Base-by-base conservation (phyloP, 2,888 invertebrate species). In the Polymixis lichenea region DNA sequence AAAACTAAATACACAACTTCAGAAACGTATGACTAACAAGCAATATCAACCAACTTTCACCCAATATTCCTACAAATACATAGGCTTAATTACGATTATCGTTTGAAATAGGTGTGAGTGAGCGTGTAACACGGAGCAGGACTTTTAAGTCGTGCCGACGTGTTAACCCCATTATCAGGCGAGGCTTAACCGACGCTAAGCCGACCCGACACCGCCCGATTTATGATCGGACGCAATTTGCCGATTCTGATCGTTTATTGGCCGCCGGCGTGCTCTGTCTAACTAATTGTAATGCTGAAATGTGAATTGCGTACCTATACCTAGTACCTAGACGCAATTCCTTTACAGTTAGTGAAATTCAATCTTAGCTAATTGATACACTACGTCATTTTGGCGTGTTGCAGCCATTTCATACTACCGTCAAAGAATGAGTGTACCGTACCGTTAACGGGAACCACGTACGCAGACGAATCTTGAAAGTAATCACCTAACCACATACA, bases 101-200 rank as follows among this genome's bases (percentile, higher is more conserved):
- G 73, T 67, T 81, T 61, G 49, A 70, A 82, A 75, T 83, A 84
- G 85, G 82, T 84, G 82, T 71, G 82, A 77, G 56, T 69, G 43
- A 55, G 72, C 82, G 80, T 77, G 70, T 77, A 86, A 79, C 75
- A 83, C 66, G 83, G 64, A 73, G 68, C 74, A 68, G 82, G 88
- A 92, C 92, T 94, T 95, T 95, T 93, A 95, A 95, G 93, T 93
- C 92, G 89, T 84, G 90, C 83, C 90, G 93, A 95, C 94, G 92
- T 90, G 95, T 92, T 95, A 95, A 95, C 94, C 95, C 96, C 91
- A 94, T 95, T 96, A 96, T 95, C 95, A 92, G 92, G 56, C 71
- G 73, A 91, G 91, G 80, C 83, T 83, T 95, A 95, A 87, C 90
- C 83, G 86, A 82, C 87, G 91, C 86, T 95, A 95, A 95, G 93